These are phyloP conservation scores for Paradisaea rubra DNA, from an alignment of 2,113 vertebrate species.

Conservation along the genomic window DNA sequence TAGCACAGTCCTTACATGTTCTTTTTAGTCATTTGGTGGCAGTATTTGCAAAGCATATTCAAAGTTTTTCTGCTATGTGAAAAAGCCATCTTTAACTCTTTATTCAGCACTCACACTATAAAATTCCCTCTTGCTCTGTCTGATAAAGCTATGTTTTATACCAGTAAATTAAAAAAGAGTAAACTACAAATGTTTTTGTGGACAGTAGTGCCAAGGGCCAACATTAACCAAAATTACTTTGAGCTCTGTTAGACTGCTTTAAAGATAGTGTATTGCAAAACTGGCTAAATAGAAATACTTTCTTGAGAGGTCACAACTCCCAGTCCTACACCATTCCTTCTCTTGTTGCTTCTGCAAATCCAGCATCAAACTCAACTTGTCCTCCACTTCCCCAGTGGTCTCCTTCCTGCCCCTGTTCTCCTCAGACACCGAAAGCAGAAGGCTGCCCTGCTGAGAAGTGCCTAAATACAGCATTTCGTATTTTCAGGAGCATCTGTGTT, in stretches of 20 bases:
- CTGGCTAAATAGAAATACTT: background rate
- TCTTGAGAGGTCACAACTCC: background rate
- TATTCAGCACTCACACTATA: background rate
- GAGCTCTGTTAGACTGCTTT: background rate
- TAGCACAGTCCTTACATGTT: background rate
- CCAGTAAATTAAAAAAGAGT: background rate
- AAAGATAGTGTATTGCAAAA: background rate
- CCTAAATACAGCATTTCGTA: background rate
- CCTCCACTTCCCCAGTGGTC: fast-evolving
- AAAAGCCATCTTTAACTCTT: background rate
- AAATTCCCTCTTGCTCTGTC: background rate
- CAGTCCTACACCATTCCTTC: background rate
- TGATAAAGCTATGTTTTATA: background rate
- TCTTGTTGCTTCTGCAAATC: too few species aligned
- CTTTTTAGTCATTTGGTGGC: background rate
- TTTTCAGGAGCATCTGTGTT: background rate
- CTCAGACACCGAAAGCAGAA: background rate
- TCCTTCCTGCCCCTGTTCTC: background rate
- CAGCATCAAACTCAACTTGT: background rate
- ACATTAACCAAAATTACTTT: background rate
- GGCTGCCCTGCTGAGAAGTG: background rate
- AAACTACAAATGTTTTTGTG: background rate
- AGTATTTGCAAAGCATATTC: background rate
- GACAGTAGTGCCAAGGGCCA: background rate
- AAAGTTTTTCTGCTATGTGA: background rate